Conservation (phyloP, 2,797 vertebrate genomes). For the Eulemur rubriventer region DNA sequence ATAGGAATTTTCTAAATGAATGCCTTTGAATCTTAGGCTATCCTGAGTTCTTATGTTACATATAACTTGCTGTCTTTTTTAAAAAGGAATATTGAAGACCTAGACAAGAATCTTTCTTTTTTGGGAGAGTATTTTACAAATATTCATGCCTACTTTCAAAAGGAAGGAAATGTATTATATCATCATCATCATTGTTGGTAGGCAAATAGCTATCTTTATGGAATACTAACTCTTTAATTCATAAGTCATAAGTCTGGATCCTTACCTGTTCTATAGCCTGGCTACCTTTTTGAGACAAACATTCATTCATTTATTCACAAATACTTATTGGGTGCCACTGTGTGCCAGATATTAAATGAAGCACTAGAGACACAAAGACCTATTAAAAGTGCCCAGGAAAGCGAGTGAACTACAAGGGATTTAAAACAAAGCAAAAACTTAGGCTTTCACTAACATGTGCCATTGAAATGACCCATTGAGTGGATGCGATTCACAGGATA, state of each 20-base stretch:
- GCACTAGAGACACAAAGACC: background rate
- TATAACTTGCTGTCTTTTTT: conserved; percentile 18
- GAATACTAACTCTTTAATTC: background rate
- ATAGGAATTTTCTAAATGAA: conserved; percentile 1
- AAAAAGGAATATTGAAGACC: background rate
- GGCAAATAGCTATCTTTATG: background rate
- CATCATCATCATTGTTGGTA: background rate
- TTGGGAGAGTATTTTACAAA: conserved; percentile 12
- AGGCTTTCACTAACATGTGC: background rate
- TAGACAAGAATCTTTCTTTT: background rate
- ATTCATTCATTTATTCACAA: background rate
- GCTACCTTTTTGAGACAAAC: background rate
- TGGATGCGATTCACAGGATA: background rate
- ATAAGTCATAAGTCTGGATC: background rate
- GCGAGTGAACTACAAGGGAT: background rate
- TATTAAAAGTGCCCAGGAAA: conserved; percentile 10
- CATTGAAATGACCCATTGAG: background rate
- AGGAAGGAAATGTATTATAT: background rate
- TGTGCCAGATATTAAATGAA: background rate
- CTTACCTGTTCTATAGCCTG: background rate
- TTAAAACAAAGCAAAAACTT: background rate
- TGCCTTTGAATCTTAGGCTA: background rate
- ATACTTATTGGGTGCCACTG: background rate
- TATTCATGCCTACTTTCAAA: background rate
- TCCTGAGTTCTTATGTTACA: background rate